Base-by-base conservation (phyloP, 2,888 invertebrate genomes). In the Lacanobia wlatinum region DNA sequence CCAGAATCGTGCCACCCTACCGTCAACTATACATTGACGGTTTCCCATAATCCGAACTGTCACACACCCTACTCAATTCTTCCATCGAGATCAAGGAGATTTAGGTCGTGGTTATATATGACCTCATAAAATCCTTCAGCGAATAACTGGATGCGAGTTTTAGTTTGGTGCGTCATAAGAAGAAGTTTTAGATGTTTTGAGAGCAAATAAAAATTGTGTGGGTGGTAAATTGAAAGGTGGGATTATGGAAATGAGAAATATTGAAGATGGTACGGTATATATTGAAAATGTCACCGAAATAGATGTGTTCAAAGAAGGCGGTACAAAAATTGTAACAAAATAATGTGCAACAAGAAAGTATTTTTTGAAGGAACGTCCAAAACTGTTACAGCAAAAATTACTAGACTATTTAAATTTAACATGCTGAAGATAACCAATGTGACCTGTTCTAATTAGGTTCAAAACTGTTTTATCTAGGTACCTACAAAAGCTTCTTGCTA, bases 71-170 rank as follows among this genome's bases (percentile, higher is more conserved):
- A 84, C 86, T 88, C 88, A 89, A 87, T 88, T 85, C 83, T 83
- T 80, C 81, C 76, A 78, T 81, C 80, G 79, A 87, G 89, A 90
- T 91, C 90, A 90, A 84, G 83, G 76, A 89, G 91, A 90, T 91
- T 90, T 87, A 84, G 87, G 84, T 81, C 80, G 80, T 82, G 82
- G 85, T 89, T 87, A 90, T 91, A 88, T 87, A 90, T 80, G 87
- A 82, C 84, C 85, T 87, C 87, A 84, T 87, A 89, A 85, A 88
- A 83, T 81, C 80, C 78, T 83, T 78, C 67, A 72, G 60, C 78
- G 73, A 76, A 76, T 76, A 83, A 79, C 80, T 76, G 76, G 72
- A 79, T 83, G 76, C 70, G 67, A 77, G 74, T 82, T 82, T 76
- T 83, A 86, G 84, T 81, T 83, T 60, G 58, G 52, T 64, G 56